Evolutionary conservation across 2,797 vertebrate genomes (phyloP), one percentile per base, ranked within the genome.

Genomic region (Acridotheres tristis): DNA sequence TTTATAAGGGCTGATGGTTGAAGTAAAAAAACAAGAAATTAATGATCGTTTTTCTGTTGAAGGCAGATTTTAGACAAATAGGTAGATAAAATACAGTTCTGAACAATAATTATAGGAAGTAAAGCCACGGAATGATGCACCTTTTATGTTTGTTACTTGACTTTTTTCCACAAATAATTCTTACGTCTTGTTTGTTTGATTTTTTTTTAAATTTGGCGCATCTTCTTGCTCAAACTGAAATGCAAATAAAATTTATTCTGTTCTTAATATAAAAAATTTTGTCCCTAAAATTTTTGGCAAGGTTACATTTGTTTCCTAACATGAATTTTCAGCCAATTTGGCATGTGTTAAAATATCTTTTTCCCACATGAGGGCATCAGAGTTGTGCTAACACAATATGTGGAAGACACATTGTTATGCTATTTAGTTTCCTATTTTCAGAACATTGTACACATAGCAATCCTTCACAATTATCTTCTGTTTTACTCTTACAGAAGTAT

Each of bases 281-380:
- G 2, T 38, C 8, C 25, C 13, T 6, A 59, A 8, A 25, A 58
- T 40, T 69, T 81, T 79, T 34, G 66, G 7, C 15, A 68, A 30
- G 7, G 20, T 79, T 66, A 36, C 2, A 22, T 75, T 68, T 92
- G 7, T 76, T 63, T 85, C 25, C 29, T 55, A 69, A 21, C 9
- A 67, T 2, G 16, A 38, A 54, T 67, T 76, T 88, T 73, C 14
- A 74, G 23, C 34, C 34, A 55, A n/a, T 25, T 34, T 85, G 27
- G 17, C 42, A 75, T 34, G 25, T 97, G 96, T 86, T 94, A 89
- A 96, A 95, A 65, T 89, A 53, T 75, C 50, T 84, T 96, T 89
- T 95, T 96, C 96, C 97, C 97, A 98, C 97, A 96, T 90, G 97
- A 98, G 97, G 97, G 97, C 97, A 96, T 97, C 97, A 97, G 97